Base-by-base conservation (phyloP, 1,140 invertebrate species). In the Lordiphosa collinella region DNA sequence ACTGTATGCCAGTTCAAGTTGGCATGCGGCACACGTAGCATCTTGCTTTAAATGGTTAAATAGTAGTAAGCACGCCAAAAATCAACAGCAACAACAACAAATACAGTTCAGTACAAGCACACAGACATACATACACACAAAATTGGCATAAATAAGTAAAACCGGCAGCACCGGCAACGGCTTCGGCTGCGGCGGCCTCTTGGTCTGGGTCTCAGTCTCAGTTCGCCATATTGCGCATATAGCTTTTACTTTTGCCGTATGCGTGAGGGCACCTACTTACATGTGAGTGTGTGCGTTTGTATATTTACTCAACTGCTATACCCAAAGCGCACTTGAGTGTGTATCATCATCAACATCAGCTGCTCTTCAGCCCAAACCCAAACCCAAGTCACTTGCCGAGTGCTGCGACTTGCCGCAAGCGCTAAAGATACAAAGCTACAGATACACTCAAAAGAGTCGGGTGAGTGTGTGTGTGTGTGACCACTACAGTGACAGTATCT, bases 261-360 rank as follows among this genome's bases (percentile, higher is more conserved):
- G 18, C 53, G 31, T 41, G 32, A 46, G 12, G 34, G 14, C 13
- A 25, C 37, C 16, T 18, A 14, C 35, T 29, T 31, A 22, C 25
- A 14, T 36, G 10, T 40, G 32, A 12, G 43, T 35, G 32, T 38
- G 18, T 51, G 35, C 41, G 57, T 61, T 49, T 60, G 52, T 78
- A 61, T 78, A 84, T 82, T 76, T 84, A 69, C 79, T 72, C 73
- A 84, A 85, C 73, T 72, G 64, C 67, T 84, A 59, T 84, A 71
- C 78, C 78, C 78, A 84, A 85, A 84, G 78, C 78, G 64, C 78
- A 84, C 78, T 84, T 84, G 78, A 84, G 79, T 84, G 78, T 84
- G 78, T 84, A 84, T 84, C 78, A 84, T 85, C 78, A 84, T 84
- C 78, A 84, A 84, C 78, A 84, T 84, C 78, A 84, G 78, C 78